phyloP scores from a whole-genome alignment of 1,140 invertebrate genomes.

The Magallana ariakensis region DNA sequence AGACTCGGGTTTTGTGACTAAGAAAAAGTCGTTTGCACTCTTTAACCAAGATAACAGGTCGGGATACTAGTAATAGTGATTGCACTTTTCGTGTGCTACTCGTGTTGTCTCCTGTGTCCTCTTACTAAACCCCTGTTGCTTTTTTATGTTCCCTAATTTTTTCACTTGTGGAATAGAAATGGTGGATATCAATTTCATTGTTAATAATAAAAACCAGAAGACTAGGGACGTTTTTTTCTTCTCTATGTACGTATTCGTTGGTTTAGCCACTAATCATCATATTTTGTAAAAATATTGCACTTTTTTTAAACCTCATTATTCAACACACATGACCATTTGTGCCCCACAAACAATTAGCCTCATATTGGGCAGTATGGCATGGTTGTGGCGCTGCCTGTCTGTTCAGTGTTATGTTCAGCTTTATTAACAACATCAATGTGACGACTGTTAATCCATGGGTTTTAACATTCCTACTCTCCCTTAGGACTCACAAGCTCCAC shows the following conservation, averaged over 20 bases:
- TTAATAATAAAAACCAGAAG: neutral
- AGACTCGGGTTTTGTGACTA: conserved; percentile 98
- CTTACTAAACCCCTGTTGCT: neutral
- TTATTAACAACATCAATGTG: neutral
- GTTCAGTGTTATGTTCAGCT: too few relatives aligned
- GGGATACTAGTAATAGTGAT: neutral
- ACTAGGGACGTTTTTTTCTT: neutral
- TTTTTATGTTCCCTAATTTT: neutral
- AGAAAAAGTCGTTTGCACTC: conserved; percentile 96
- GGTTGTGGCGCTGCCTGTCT: too few relatives aligned
- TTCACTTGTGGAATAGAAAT: conserved; percentile 17
- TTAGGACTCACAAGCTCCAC: neutral
- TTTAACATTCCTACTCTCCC: neutral
- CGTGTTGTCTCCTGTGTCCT: neutral
- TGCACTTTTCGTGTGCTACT: neutral
- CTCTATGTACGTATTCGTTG: too few relatives aligned
- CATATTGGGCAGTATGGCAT: too few relatives aligned
- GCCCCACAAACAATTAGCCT: too few relatives aligned
- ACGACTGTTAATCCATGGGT: neutral
- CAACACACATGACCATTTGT: too few relatives aligned
- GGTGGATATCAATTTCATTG: neutral
- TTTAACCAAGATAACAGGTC: conserved; percentile 95
- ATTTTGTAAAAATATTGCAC: too few relatives aligned
- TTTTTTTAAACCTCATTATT: too few relatives aligned
- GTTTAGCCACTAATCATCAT: too few relatives aligned